Evolutionary conservation across 2,888 invertebrate species (phyloP).

Genomic region (Trissolcus japonicus): DNA sequence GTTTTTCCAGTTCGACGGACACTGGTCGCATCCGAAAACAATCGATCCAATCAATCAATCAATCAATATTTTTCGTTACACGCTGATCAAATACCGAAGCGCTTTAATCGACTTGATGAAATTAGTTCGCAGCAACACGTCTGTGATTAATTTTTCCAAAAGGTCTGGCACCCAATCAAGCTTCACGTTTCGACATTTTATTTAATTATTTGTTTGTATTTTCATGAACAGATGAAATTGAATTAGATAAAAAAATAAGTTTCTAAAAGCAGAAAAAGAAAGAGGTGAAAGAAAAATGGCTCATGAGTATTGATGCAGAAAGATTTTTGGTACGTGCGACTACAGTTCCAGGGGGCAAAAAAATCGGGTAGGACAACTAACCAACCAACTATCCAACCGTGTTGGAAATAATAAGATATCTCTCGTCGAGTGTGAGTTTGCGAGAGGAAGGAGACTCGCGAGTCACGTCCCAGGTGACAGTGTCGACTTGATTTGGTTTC

Average conservation of each 20-base stretch:
- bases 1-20: slow-evolving; percentile 25
- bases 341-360: slow-evolving; percentile 4
- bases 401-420: slow-evolving; percentile 28
- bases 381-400: slow-evolving; percentile 50
- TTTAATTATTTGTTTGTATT: not conserved
- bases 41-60: slow-evolving; percentile 7
- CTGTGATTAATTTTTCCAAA: too few relatives aligned
- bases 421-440: slow-evolving; percentile 39
- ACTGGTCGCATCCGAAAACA: slow-evolving; percentile 26
- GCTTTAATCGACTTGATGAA: not conserved
- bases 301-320: slow-evolving; percentile 32
- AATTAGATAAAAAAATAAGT: too few relatives aligned
- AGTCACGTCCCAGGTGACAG: slow-evolving; percentile 77
- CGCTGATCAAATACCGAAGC: too few relatives aligned
- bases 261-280: not conserved
- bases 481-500: slow-evolving; percentile 77
- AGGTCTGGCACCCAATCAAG: too few relatives aligned
- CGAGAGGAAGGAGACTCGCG: slow-evolving; percentile 68
- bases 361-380: slow-evolving; percentile 36
- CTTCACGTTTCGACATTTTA: too few relatives aligned
- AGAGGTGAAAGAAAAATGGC: slow-evolving; percentile 7
- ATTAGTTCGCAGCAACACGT: slow-evolving; percentile 1
- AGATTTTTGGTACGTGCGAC: slow-evolving; percentile 21
- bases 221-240: not conserved
- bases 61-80: too few relatives aligned